These are phyloP conservation scores for Eugnorisma glareosa DNA, from an alignment of 2,888 invertebrate species.

Conservation along the genomic window DNA sequence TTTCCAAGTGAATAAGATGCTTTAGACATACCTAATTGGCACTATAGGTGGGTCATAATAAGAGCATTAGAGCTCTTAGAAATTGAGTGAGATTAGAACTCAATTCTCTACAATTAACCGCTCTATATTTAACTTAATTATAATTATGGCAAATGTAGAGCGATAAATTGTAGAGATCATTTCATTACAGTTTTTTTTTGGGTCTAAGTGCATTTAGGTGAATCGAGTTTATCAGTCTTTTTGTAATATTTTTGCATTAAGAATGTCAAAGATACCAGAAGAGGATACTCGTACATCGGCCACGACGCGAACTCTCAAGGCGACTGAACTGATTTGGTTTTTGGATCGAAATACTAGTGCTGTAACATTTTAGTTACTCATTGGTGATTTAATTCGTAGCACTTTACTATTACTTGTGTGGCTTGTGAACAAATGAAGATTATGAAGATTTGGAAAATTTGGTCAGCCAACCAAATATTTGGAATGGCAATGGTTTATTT, in stretches of 20 bases:
- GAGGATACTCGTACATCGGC: neutral
- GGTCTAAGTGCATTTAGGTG: neutral
- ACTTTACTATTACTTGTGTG: too few species aligned
- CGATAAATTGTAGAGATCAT: neutral
- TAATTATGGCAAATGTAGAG: conserved; percentile 18
- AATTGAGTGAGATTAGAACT: conserved; percentile 12
- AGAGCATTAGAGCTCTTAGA: neutral
- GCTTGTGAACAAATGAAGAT: too few species aligned
- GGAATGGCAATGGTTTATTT: neutral
- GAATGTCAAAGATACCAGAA: neutral
- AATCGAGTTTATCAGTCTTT: neutral
- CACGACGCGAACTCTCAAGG: neutral
- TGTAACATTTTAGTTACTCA: too few species aligned
- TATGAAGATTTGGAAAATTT: too few species aligned
- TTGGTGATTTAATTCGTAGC: too few species aligned
- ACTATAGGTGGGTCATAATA: too few species aligned
- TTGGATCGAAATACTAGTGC: too few species aligned
- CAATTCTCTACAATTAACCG: conserved; percentile 43
- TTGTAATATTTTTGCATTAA: neutral
- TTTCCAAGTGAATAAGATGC: neutral
- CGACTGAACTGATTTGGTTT: neutral
- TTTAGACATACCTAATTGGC: too few species aligned
- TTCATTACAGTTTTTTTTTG: neutral
- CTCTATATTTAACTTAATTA: conserved; percentile 34
- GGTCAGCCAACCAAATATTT: too few species aligned